Base-by-base conservation (phyloP, 2,888 invertebrate species). In the Drosophila nigricruria region DNA sequence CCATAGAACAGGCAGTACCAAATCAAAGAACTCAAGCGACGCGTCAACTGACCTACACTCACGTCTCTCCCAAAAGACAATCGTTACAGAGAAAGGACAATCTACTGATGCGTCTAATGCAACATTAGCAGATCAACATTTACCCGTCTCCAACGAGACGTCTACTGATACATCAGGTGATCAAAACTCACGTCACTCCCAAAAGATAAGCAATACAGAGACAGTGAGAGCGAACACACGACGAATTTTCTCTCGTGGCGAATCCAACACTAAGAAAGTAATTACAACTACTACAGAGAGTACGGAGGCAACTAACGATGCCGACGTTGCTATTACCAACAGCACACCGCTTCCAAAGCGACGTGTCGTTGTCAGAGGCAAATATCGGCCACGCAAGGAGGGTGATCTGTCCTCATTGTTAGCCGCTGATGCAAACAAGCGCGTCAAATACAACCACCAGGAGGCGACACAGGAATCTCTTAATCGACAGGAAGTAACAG, bases 351-450 rank as follows among this genome's bases (percentile, higher is more conserved):
- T 73, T 23, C 61, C 77, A 0, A 70, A 54, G 3, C 73, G 77
- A 8, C 81, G 79, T 0, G 78, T 79, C 5, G 54, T 76, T 10
- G 72, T 82, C 9, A 77, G 90, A 10, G 91, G 90, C 5, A 88
- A 56, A 0, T 90, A 86, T 53, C 82, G 91, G n/a, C 89, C 90
- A 5, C 69, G 73, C 14, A 67, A 79, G 8, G 79, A 86, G 49
- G 83, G 74, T 1, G 83, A 91, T 60, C 69, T 90, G 0, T 91
- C 91, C 1, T 90, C 91, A 0, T 62, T 90, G 5, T 42, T 91
- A 5, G 82, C 89, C 6, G 73, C 64, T 3, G 91, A 91, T 73
- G 77, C 72, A 14, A 79, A 78, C 32, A 88, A 89, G 23, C 75
- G 77, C 4, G n/a, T 9, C 5, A 52, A 10, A 5, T 36, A 60